These are phyloP conservation scores for Hyla sarda DNA, from an alignment of 2,113 vertebrate species.

Conservation along the genomic window DNA sequence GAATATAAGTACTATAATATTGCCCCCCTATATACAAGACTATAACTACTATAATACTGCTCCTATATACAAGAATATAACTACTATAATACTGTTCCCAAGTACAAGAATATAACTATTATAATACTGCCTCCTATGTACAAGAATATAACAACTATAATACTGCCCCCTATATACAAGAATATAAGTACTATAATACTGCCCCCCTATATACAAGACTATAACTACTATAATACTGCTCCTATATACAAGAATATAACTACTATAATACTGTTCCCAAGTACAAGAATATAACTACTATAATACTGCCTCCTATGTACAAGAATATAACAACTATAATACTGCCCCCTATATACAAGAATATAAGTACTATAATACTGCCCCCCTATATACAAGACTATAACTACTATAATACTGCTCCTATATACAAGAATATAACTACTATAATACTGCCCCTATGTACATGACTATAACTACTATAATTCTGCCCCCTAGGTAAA, in stretches of 20 bases:
- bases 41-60: neutral
- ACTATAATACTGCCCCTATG: too few species aligned
- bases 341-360: neutral
- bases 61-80: neutral
- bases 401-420: too few species aligned
- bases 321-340: too few species aligned
- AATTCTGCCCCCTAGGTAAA: too few species aligned
- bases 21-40: neutral
- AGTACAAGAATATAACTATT: neutral
- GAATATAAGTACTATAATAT: neutral
- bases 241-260: too few species aligned
- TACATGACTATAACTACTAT: too few species aligned
- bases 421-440: too few species aligned
- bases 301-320: too few species aligned
- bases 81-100: too few species aligned
- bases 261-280: neutral
- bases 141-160: constrained; percentile 2
- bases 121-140: neutral
- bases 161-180: neutral
- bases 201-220: neutral
- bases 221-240: neutral
- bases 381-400: neutral
- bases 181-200: neutral
- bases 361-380: neutral
- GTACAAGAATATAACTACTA: neutral